A percentile compares a stretch with the other conserved stretches of the same genome.
phyloP scores from a whole-genome alignment of 1,140 invertebrate species.

The Trypoxylus dichotomus region DNA sequence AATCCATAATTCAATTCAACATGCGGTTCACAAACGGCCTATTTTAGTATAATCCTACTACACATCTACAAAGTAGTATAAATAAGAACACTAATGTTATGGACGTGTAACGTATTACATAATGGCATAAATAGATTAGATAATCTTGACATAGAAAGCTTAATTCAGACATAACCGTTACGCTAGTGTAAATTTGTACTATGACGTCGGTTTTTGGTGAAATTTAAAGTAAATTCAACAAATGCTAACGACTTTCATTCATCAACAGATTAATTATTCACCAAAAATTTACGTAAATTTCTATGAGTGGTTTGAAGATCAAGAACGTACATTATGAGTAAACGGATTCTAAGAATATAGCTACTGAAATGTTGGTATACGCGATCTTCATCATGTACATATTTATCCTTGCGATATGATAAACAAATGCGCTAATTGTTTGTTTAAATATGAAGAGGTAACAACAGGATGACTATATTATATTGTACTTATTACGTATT shows the following conservation, averaged over 20 bases:
- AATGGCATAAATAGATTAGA: background rate
- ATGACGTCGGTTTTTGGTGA: background rate
- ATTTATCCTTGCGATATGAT: background rate
- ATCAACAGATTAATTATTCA: background rate
- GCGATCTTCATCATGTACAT: background rate
- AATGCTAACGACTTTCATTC: background rate
- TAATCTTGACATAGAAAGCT: conserved; percentile 13
- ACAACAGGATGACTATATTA: no score
- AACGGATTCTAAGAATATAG: background rate
- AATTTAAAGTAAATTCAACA: conserved; percentile 5
- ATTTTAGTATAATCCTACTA: no score
- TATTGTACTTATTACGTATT: no score
- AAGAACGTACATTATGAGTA: background rate
- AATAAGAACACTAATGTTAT: background rate
- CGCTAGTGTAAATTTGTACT: conserved; percentile 4
- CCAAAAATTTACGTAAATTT: background rate
- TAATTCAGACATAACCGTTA: background rate
- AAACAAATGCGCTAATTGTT: background rate
- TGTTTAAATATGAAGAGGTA: no score
- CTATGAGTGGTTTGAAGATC: background rate
- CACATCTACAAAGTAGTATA: background rate
- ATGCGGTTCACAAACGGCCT: no score
- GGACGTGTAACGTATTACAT: background rate
- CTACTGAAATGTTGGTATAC: background rate
- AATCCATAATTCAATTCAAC: no score